Percentiles rank a stretch among this genome's conserved stretches.
Evolutionary conservation across 1,140 invertebrate species (phyloP).

Genomic region (Littorina saxatilis): DNA sequence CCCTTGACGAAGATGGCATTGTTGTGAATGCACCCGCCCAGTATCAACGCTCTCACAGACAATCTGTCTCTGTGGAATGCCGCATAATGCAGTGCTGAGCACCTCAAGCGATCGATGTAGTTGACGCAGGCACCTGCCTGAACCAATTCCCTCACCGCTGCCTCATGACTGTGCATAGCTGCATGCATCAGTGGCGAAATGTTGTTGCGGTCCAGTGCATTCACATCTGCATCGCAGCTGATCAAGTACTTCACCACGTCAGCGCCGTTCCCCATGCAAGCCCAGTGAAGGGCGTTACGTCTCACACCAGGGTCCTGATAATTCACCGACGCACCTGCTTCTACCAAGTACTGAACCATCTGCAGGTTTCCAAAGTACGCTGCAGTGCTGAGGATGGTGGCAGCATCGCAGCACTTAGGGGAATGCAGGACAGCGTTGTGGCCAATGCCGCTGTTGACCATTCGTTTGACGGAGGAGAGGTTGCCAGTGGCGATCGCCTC

Average conservation of each 20-base stretch:
- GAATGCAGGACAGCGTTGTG: slow-evolving; percentile 57
- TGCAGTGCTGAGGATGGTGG: slow-evolving; percentile 56
- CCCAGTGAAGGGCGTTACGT: slow-evolving; percentile 64
- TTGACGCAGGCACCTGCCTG: slow-evolving; percentile 55
- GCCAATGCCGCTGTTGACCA: slow-evolving; percentile 56
- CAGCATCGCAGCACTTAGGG: slow-evolving; percentile 53
- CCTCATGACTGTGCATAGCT: slow-evolving; percentile 49
- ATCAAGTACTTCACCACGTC: slow-evolving; percentile 50
- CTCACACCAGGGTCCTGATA: slow-evolving; percentile 52
- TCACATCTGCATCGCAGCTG: slow-evolving; percentile 52
- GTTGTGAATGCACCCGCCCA: slow-evolving; percentile 59
- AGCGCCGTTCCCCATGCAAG: slow-evolving; percentile 52
- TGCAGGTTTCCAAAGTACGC: slow-evolving; percentile 57
- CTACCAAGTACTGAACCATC: slow-evolving; percentile 56
- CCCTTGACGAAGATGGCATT: slow-evolving; percentile 61
- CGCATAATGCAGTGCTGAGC: slow-evolving; percentile 65
- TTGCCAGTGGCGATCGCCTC: slow-evolving; percentile 58
- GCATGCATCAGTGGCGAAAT: slow-evolving; percentile 62
- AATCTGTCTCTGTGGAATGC: slow-evolving; percentile 50
- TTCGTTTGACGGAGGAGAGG: slow-evolving; percentile 51
- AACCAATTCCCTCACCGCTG: slow-evolving; percentile 54
- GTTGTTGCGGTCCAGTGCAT: slow-evolving; percentile 61
- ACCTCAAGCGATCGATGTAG: slow-evolving; percentile 54
- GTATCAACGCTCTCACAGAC: slow-evolving; percentile 49
- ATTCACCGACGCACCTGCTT: slow-evolving; percentile 54